Evolutionary conservation across 2,888 invertebrate genomes (phyloP).

Genomic region (Petrolisthes manimaculis): DNA sequence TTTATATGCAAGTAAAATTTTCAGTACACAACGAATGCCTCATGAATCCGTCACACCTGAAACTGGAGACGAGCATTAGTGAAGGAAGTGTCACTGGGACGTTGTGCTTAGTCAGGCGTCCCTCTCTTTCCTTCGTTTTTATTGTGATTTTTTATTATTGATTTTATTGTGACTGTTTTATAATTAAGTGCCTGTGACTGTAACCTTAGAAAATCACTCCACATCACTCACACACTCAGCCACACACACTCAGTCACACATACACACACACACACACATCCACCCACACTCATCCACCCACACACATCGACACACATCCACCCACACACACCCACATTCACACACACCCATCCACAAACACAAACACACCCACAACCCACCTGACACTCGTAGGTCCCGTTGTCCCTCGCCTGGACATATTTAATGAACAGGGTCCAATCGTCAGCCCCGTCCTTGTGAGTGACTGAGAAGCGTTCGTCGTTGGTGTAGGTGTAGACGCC

Average conservation of each 20-base stretch:
- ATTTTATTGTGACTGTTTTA: not conserved
- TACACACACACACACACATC: not conserved
- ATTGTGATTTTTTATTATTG: not conserved
- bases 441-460: constrained; percentile 87
- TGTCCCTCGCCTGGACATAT: constrained; percentile 92
- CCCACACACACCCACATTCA: not conserved
- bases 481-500: constrained; percentile 91
- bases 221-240: too few relatives aligned
- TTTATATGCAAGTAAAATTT: too few relatives aligned
- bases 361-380: constrained; percentile 71
- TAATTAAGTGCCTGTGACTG: not conserved
- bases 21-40: too few relatives aligned
- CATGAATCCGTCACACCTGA: too few relatives aligned
- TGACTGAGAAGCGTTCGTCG: constrained; percentile 80
- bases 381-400: constrained; percentile 94
- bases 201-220: not conserved
- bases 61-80: too few relatives aligned
- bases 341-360: not conserved
- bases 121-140: too few relatives aligned
- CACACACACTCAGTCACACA: too few relatives aligned
- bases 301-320: not conserved
- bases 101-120: too few relatives aligned
- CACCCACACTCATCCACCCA: not conserved
- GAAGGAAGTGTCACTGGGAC: too few relatives aligned
- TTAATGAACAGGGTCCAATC: constrained; percentile 96